Evolutionary conservation across 2,113 vertebrate genomes (phyloP).

Genomic region (Morone chrysops): DNA sequence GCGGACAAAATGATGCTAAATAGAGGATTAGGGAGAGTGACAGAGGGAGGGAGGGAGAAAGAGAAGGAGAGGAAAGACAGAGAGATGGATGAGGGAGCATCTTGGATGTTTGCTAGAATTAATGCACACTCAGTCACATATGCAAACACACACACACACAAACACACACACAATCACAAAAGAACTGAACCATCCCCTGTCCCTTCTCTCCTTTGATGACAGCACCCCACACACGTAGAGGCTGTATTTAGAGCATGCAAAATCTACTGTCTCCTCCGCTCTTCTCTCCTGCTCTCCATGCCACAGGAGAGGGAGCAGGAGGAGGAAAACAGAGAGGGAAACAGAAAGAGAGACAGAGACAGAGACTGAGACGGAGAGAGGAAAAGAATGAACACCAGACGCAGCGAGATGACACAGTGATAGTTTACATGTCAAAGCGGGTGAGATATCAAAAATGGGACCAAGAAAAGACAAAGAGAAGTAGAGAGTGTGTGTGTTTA

Average conservation of each 20-base stretch:
- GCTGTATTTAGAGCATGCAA: slow-evolving; percentile 86
- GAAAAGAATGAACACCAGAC: slow-evolving; percentile 63
- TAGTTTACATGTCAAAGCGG: slow-evolving; percentile 65
- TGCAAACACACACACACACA: slow-evolving; percentile 38
- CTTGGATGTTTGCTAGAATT: slow-evolving; percentile 75
- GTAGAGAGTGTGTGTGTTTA: slow-evolving; percentile 18
- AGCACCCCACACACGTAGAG: slow-evolving; percentile 75
- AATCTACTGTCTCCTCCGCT: slow-evolving; percentile 83
- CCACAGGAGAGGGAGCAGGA: slow-evolving; percentile 54
- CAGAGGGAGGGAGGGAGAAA: slow-evolving; percentile 40
- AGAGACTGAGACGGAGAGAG: slow-evolving; percentile 20
- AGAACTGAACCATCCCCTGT: slow-evolving; percentile 69
- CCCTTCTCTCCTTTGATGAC: slow-evolving; percentile 74
- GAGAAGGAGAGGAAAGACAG: slow-evolving; percentile 40
- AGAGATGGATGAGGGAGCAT: slow-evolving; percentile 65
- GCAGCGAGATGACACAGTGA: slow-evolving; percentile 65
- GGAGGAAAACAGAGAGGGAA: slow-evolving; percentile 13
- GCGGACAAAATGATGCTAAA: slow-evolving; percentile 75
- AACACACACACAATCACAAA: slow-evolving; percentile 42
- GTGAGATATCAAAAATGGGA: slow-evolving; percentile 57
- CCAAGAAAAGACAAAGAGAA: slow-evolving; percentile 34
- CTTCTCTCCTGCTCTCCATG: slow-evolving; percentile 60
- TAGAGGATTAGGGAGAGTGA: slow-evolving; percentile 67
- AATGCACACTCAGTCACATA: slow-evolving; percentile 56
- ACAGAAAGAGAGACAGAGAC: slow-evolving; percentile 14